Evolutionary conservation across 2,797 vertebrate species (phyloP), one percentile per base, ranked within the genome.

Genomic region (Sebastes kiyomatsui): DNA sequence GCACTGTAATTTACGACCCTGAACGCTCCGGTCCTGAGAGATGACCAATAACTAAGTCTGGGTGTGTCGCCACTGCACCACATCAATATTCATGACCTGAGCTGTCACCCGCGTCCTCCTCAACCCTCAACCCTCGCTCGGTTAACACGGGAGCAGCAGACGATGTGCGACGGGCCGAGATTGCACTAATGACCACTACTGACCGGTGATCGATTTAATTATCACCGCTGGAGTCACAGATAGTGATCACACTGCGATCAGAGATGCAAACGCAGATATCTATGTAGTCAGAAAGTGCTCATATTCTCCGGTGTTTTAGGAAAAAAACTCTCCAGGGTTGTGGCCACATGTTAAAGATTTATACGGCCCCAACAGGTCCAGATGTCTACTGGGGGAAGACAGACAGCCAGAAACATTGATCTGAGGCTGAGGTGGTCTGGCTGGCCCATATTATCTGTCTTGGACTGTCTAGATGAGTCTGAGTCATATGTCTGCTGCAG

Each of bases 51-150:
- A 90, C 80, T 56, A 68, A 83, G 86, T 85, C 86, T 72, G 79
- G 30, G 80, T 82, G 83, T 88, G 85, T 85, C 75, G 35, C 84
- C 78, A 72, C 84, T 77, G 90, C 82, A 61, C 66, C 77, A 79
- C 91, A 90, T 94, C 81, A 85, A 90, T 92, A 93, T 89, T 89
- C 88, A 91, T 79, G 79, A 77, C 77, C 82, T 12, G 77, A 72
- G 71, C 72, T 49, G 85, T 87, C 80, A 84, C 86, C 83, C 55
- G 77, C 70, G 59, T 84, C 86, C 68, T 79, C 62, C 59, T 72
- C 60, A 11, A 33, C 38, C 12, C 60, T 23, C 5, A 32, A 33
- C 33, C 33, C 33, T 12, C 33, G 14, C 22, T 52, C 12, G 10
- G 35, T 69, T 56, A 77, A 75, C 70, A 70, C 77, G 2, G 23